These are phyloP conservation scores for Zoanthus sociatus DNA, from an alignment of 92 coral and sea anemone genomes.

Conservation along the genomic window DNA sequence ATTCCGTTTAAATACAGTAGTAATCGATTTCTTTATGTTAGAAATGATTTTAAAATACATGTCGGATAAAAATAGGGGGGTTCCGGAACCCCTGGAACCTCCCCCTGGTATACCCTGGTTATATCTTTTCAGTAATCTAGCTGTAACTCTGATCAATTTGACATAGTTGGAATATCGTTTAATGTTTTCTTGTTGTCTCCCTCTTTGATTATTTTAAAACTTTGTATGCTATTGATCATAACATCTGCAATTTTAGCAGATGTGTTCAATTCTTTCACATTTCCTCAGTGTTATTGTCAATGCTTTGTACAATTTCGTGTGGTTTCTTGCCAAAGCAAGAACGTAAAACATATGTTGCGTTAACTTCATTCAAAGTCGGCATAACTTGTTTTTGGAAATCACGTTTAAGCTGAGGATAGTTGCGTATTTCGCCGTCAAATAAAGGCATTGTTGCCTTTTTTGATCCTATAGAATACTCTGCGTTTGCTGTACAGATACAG, in stretches of 20 bases:
- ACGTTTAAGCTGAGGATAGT: conserved; percentile 60
- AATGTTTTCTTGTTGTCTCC: conserved; percentile 58
- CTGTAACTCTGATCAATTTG: conserved; percentile 59
- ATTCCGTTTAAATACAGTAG: too few relatives aligned
- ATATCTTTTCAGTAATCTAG: conserved; percentile 51
- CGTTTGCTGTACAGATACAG: conserved; percentile 31
- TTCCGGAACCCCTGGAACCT: too few relatives aligned
- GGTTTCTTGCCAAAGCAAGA: conserved; percentile 70
- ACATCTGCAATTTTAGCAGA: conserved; percentile 67
- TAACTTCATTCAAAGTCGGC: conserved; percentile 56
- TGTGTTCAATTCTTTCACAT: conserved; percentile 62
- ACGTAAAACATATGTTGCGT: conserved; percentile 67
- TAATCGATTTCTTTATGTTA: too few relatives aligned
- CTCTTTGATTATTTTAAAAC: conserved; percentile 43
- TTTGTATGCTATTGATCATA: conserved; percentile 54
- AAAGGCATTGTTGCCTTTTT: conserved; percentile 61
- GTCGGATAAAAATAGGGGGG: too few relatives aligned
- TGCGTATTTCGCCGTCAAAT: conserved; percentile 69
- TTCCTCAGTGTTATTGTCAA: conserved; percentile 64
- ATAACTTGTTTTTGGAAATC: conserved; percentile 69
- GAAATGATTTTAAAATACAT: too few relatives aligned
- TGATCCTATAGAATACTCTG: conserved; percentile 25
- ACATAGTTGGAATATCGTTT: conserved; percentile 45
- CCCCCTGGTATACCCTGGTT: neutral
- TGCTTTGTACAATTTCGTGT: conserved; percentile 50